phyloP scores from a whole-genome alignment of 2,113 vertebrate genomes.

The Zosterops pallidus region DNA sequence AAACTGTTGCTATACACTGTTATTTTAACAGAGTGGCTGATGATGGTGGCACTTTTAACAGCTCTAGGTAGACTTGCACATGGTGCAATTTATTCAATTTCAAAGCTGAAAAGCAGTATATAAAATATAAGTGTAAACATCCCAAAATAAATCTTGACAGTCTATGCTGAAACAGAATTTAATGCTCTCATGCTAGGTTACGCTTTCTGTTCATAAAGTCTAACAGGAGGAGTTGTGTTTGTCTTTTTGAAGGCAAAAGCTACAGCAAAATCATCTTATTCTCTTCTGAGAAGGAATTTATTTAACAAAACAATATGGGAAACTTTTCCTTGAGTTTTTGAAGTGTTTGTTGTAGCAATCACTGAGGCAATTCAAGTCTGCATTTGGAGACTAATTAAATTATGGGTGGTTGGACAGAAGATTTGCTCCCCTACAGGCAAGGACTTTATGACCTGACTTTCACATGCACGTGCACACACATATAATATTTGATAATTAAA shows the following conservation, averaged over 20 bases:
- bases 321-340: background rate
- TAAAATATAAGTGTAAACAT: background rate
- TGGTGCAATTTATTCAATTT: background rate
- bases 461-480: background rate
- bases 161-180: background rate
- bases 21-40: background rate
- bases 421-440: background rate
- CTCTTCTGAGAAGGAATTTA: background rate
- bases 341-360: slow-evolving; percentile 27
- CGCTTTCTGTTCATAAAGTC: background rate
- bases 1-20: background rate
- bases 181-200: background rate
- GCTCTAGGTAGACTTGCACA: background rate
- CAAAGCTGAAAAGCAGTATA: background rate
- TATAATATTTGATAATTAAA: slow-evolving; percentile 1
- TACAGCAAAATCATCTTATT: background rate
- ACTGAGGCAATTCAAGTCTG: background rate
- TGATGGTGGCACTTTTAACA: background rate
- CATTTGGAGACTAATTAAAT: slow-evolving; percentile 25
- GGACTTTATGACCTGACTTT: background rate
- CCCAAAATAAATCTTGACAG: background rate
- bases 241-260: background rate
- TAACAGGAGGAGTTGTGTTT: background rate
- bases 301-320: background rate
- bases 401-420: background rate